Evolutionary conservation across 2,797 vertebrate genomes (phyloP).

Genomic region (Crenuchus spilurus): DNA sequence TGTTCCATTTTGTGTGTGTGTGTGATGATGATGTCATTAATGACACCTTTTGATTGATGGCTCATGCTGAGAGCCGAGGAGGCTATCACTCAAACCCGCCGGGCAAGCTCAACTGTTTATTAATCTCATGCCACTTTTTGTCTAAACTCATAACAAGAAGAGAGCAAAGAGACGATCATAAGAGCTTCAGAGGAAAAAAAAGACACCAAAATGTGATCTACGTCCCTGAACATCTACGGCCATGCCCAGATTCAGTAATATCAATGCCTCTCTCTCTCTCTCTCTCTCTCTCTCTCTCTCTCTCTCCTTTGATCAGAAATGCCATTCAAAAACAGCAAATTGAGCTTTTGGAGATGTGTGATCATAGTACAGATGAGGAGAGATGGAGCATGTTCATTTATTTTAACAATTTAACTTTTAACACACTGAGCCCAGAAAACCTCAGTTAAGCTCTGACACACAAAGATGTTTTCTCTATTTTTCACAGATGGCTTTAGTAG

Average conservation of each 20-base stretch:
- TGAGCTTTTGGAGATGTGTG: no score
- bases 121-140: constrained; percentile 9
- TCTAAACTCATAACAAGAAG: not conserved
- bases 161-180: constrained; percentile 10
- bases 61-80: not conserved
- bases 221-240: not conserved
- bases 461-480: no score
- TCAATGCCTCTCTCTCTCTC: not conserved
- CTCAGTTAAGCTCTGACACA: no score
- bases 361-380: no score
- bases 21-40: not conserved
- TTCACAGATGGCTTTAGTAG: no score
- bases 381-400: no score
- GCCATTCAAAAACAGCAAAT: no score
- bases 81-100: not conserved
- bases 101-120: not conserved
- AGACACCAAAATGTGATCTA: not conserved
- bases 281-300: not conserved
- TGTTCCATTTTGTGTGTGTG: not conserved
- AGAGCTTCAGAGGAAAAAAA: not conserved
- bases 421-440: no score
- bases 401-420: no score
- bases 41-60: not conserved
- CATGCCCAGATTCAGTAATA: not conserved
- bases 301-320: not conserved